These are phyloP conservation scores for Oreochromis aureus DNA, from an alignment of 2,113 vertebrate species.

Conservation along the genomic window DNA sequence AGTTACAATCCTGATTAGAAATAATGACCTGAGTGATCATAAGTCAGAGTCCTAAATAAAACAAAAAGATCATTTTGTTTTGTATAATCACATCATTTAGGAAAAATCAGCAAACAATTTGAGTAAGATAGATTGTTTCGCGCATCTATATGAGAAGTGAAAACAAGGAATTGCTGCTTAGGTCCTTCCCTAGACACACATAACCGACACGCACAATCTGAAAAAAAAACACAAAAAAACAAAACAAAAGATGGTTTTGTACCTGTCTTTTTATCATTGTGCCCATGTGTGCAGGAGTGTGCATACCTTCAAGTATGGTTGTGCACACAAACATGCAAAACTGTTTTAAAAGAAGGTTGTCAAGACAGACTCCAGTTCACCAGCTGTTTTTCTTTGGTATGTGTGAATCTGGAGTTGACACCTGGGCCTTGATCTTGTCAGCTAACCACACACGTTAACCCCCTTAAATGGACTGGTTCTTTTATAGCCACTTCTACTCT, in stretches of 20 bases:
- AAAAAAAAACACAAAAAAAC: not conserved
- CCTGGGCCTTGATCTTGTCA: not conserved
- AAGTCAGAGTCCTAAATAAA: not conserved
- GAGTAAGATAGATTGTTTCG: not conserved
- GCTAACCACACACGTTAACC: not conserved
- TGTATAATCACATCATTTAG: not conserved
- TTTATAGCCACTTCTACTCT: not conserved
- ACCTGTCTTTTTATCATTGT: not conserved
- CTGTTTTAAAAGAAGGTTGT: not conserved
- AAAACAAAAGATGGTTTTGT: not conserved
- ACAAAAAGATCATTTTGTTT: constrained; percentile 1
- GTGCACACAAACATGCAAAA: not conserved
- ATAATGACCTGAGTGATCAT: not conserved
- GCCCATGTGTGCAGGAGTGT: not conserved
- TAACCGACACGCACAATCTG: not conserved
- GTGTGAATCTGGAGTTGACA: not conserved
- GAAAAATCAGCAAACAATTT: not conserved
- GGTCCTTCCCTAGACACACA: not conserved
- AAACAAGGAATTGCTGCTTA: not conserved
- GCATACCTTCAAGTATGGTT: not conserved
- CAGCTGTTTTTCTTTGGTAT: not conserved
- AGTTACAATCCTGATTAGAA: constrained; percentile 12
- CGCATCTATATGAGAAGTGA: not conserved
- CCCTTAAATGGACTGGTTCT: not conserved
- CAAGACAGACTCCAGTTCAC: not conserved